Percentiles rank a stretch among this genome's conserved stretches.
Conservation (phyloP, 2,113 vertebrate species). For the Phaethornis superciliosus region DNA sequence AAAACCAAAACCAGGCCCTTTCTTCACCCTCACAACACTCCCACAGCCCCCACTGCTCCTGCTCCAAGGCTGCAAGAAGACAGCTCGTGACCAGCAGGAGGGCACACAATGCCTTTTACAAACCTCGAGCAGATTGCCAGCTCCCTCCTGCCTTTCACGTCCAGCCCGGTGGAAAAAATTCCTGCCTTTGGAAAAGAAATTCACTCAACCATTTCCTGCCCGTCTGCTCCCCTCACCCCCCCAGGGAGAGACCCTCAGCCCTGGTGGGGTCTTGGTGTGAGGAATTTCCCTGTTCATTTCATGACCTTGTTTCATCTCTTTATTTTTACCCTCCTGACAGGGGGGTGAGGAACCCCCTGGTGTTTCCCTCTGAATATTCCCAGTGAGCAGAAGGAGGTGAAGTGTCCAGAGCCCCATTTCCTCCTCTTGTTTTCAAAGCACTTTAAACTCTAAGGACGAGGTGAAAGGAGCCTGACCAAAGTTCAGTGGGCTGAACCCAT, state of each 20-base stretch:
- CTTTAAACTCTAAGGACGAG: neutral
- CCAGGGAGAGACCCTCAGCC: neutral
- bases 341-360: neutral
- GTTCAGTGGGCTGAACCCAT: neutral
- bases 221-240: neutral
- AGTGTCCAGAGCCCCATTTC: accelerated
- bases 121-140: neutral
- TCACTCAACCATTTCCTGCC: neutral
- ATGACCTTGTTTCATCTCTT: neutral
- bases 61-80: neutral
- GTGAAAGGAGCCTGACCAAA: neutral
- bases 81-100: neutral
- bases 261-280: neutral
- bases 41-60: neutral
- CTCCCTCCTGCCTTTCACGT: neutral
- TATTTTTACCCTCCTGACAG: neutral
- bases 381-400: accelerated
- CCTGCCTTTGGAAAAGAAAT: neutral
- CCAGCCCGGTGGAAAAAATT: neutral
- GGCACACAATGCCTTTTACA: neutral
- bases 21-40: neutral
- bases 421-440: neutral
- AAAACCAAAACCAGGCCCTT: neutral
- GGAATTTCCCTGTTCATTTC: neutral
- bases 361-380: neutral